phyloP scores from a whole-genome alignment of 2,888 invertebrate genomes.

The Tanaodytes sp. region DNA sequence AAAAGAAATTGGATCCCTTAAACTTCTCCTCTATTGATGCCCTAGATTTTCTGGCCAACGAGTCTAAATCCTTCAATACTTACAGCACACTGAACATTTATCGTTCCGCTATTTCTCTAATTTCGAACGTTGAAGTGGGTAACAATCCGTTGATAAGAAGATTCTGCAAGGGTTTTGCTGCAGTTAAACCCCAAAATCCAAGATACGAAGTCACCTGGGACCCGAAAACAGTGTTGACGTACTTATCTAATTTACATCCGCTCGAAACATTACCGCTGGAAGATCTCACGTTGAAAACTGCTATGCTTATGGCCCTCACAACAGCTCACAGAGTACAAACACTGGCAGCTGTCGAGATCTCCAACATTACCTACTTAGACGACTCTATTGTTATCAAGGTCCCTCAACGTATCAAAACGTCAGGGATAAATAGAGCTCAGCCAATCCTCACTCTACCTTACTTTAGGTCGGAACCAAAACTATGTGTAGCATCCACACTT shows the following conservation, averaged over 20 bases:
- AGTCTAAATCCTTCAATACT: not conserved
- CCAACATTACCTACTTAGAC: too few relatives aligned
- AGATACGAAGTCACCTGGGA: conserved; percentile 13
- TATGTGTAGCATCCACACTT: too few relatives aligned
- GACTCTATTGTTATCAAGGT: too few relatives aligned
- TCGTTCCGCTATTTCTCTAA: not conserved
- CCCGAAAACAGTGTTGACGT: not conserved
- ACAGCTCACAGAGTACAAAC: conserved; percentile 3
- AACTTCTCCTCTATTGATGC: not conserved
- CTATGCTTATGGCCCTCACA: not conserved
- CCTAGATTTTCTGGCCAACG: not conserved
- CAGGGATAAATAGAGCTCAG: too few relatives aligned
- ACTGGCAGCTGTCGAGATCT: too few relatives aligned
- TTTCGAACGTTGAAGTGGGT: not conserved
- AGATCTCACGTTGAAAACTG: not conserved
- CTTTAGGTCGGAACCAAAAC: too few relatives aligned
- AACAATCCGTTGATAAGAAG: not conserved
- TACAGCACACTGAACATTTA: conserved; percentile 3
- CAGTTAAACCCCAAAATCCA: conserved; percentile 5
- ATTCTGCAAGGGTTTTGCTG: conserved; percentile 19
- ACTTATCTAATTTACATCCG: not conserved
- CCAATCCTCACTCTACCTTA: too few relatives aligned
- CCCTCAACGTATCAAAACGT: too few relatives aligned
- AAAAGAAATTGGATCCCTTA: not conserved
- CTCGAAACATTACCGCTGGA: not conserved